Conservation (phyloP, 2,113 vertebrate species). For the Taxidea taxus region DNA sequence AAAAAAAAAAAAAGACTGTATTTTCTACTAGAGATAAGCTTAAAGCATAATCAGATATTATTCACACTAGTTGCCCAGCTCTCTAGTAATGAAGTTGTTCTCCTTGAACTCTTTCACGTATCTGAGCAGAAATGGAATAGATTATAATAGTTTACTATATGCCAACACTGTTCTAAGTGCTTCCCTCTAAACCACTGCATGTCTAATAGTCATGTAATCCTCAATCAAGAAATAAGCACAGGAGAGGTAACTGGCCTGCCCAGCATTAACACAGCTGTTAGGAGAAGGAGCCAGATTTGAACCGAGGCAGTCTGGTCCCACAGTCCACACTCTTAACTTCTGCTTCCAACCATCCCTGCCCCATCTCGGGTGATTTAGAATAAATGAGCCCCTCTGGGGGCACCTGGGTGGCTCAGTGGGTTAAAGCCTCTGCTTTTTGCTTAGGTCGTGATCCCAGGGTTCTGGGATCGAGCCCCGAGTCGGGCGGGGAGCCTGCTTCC, state of each 20-base stretch:
- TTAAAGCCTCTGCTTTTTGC: too few species aligned
- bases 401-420: too few species aligned
- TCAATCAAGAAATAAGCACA: neutral
- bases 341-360: neutral
- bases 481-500: too few species aligned
- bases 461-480: too few species aligned
- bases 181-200: neutral
- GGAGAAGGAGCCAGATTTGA: neutral
- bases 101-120: neutral
- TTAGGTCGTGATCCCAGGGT: too few species aligned
- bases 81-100: neutral
- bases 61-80: neutral
- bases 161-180: neutral
- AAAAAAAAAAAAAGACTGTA: too few species aligned
- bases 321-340: neutral
- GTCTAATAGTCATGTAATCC: neutral
- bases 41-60: neutral
- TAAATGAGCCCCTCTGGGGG: neutral
- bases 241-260: neutral
- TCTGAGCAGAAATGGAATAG: neutral
- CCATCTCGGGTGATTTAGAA: neutral
- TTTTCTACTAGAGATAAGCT: neutral
- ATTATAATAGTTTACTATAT: neutral
- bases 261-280: neutral
- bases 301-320: neutral